These are phyloP conservation scores for Tachina fera DNA, from an alignment of 2,888 invertebrate genomes.

Conservation along the genomic window DNA sequence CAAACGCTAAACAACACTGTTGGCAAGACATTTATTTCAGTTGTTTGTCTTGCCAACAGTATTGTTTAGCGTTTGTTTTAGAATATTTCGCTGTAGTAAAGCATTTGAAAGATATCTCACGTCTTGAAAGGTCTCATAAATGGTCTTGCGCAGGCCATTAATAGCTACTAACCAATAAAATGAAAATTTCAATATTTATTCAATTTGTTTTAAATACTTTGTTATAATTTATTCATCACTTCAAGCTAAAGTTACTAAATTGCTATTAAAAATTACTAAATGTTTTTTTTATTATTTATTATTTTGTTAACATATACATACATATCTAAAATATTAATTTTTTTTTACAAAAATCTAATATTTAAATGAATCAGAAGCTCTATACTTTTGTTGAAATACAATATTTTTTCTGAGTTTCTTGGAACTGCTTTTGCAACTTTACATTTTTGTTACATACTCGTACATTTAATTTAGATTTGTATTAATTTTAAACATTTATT, in stretches of 20 bases:
- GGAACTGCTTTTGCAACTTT: background rate
- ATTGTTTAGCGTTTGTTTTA: too few relatives aligned
- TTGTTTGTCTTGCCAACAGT: too few relatives aligned
- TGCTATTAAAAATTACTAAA: conserved; percentile 12
- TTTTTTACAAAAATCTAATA: conserved; percentile 25
- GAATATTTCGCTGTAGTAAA: too few relatives aligned
- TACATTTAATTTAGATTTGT: conserved; percentile 11
- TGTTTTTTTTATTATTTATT: background rate
- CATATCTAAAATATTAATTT: conserved; percentile 10
- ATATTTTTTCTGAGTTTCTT: background rate
- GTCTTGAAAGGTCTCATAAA: too few relatives aligned
- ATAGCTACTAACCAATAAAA: too few relatives aligned
- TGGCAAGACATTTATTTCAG: too few relatives aligned
- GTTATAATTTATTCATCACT: conserved; percentile 56
- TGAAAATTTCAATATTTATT: too few relatives aligned
- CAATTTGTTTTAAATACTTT: conserved; percentile 42
- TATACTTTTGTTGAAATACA: background rate
- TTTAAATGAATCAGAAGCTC: conserved; percentile 24
- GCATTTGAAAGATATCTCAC: too few relatives aligned
- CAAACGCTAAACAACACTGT: too few relatives aligned
- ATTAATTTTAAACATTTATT: conserved; percentile 36
- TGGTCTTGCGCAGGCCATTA: too few relatives aligned
- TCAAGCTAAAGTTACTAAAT: conserved; percentile 57
- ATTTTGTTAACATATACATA: conserved; percentile 6
- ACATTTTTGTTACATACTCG: conserved; percentile 16